Evolutionary conservation across 2,797 vertebrate species (phyloP).

Genomic region (Anguilla pacifica): DNA sequence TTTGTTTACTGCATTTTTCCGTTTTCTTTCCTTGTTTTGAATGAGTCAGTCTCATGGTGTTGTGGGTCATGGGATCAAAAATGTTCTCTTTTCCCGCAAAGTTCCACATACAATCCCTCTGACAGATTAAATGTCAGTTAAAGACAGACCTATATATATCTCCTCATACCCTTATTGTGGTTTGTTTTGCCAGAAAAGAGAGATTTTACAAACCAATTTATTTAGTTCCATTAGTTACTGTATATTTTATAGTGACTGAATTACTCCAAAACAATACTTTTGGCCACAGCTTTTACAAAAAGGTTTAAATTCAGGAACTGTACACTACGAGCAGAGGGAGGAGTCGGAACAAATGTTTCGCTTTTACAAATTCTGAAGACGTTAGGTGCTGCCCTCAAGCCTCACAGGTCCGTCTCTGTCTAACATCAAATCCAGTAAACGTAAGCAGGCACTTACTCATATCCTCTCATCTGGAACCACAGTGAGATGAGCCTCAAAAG

Average conservation of each 20-base stretch:
- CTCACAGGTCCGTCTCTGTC: neutral
- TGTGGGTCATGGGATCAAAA: slow-evolving; percentile 1
- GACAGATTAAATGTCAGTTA: slow-evolving; percentile 17
- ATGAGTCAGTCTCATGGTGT: neutral
- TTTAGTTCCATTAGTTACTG: neutral
- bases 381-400: neutral
- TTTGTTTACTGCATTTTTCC: neutral
- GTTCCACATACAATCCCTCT: neutral
- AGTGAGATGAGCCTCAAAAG: neutral
- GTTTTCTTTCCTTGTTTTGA: neutral
- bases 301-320: neutral
- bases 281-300: neutral
- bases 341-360: neutral
- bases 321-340: neutral
- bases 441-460: neutral
- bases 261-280: neutral
- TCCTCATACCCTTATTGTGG: slow-evolving; percentile 1
- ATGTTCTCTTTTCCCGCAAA: neutral
- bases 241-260: slow-evolving; percentile 2
- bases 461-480: neutral
- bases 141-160: neutral
- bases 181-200: neutral
- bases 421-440: neutral
- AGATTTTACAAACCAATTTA: neutral
- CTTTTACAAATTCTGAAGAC: neutral